Percentiles rank a stretch among this genome's conserved stretches.
Evolutionary conservation across 2,888 invertebrate species (phyloP).

Genomic region (Hylaea fasciaria): DNA sequence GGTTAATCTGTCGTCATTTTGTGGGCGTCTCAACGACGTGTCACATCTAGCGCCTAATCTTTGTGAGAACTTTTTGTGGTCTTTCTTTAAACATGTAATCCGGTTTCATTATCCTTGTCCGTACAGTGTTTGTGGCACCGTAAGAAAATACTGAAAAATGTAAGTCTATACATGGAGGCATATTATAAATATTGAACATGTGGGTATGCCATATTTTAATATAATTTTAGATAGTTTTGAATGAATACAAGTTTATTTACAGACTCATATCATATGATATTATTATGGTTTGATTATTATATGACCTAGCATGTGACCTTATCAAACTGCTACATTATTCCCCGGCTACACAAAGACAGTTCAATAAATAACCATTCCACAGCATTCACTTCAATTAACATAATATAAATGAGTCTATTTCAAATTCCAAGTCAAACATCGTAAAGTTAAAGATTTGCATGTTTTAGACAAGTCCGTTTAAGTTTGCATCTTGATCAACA

Average conservation of each 20-base stretch:
- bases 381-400: conserved; percentile 21
- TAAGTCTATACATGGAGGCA: too few species aligned
- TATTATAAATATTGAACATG: too few species aligned
- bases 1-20: conserved; percentile 75
- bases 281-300: neutral
- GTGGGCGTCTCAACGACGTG: conserved; percentile 66
- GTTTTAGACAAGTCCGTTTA: conserved; percentile 29
- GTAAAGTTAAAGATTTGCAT: conserved; percentile 28
- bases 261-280: neutral
- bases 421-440: conserved; percentile 22
- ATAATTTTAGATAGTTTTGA: too few species aligned
- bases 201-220: too few species aligned
- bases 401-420: conserved; percentile 25
- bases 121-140: too few species aligned
- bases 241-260: too few species aligned
- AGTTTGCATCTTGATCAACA: conserved; percentile 28
- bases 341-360: conserved; percentile 14
- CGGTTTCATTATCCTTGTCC: neutral
- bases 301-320: conserved; percentile 18
- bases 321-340: neutral
- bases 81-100: neutral
- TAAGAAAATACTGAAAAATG: too few species aligned
- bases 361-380: conserved; percentile 31
- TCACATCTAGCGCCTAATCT: conserved; percentile 49
- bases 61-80: conserved; percentile 31